phyloP scores from a whole-genome alignment of 1,140 invertebrate genomes.

The Drusus annulatus region DNA sequence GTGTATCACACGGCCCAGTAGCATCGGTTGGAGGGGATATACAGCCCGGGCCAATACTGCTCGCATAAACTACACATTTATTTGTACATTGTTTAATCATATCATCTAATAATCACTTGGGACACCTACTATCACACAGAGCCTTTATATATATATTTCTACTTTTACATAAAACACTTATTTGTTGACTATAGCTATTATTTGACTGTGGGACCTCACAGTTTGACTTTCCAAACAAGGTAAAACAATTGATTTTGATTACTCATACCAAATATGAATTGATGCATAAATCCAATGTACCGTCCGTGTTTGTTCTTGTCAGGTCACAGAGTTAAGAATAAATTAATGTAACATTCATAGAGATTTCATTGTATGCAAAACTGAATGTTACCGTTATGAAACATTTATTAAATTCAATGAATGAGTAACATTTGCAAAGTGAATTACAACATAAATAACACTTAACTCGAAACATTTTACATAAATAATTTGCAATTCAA shows the following conservation, averaged over 20 bases:
- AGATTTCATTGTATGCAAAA: constrained; percentile 14
- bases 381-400: constrained; percentile 9
- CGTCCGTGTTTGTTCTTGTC: neutral
- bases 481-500: constrained; percentile 33
- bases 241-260: constrained; percentile 2
- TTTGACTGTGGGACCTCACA: constrained; percentile 39
- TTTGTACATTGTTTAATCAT: constrained; percentile 37
- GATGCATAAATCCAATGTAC: neutral
- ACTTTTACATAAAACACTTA: constrained; percentile 38
- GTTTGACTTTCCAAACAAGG: constrained; percentile 16
- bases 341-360: constrained; percentile 1
- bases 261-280: constrained; percentile 12
- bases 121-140: constrained; percentile 43
- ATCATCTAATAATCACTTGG: neutral
- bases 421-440: constrained; percentile 26
- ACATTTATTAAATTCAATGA: constrained; percentile 28
- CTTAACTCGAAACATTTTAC: constrained; percentile 19
- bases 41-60: constrained; percentile 9
- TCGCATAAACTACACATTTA: constrained; percentile 14
- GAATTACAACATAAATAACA: constrained; percentile 13
- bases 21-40: neutral
- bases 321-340: constrained; percentile 10
- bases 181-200: constrained; percentile 40
- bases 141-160: constrained; percentile 40
- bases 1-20: neutral